Conservation (phyloP, 2,113 vertebrate species). For the Cacatua alba region DNA sequence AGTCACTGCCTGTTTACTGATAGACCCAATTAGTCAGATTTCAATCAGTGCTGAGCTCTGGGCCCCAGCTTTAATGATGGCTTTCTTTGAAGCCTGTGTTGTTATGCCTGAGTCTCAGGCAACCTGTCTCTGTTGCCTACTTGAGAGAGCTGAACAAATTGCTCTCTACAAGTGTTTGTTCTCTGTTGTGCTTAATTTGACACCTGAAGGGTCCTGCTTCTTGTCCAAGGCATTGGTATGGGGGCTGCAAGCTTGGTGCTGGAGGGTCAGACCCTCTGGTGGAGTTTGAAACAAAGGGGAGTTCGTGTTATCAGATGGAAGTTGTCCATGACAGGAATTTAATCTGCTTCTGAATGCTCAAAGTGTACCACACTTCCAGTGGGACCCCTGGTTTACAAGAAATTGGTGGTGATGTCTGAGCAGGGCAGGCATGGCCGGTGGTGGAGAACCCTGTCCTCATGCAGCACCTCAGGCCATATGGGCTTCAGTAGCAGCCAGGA, state of each 20-base stretch:
- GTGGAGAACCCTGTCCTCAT: neutral
- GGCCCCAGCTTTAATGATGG: neutral
- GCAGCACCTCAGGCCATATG: accelerated
- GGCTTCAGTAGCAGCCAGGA: neutral
- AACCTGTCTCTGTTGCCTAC: neutral
- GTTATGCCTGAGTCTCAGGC: neutral
- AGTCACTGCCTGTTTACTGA: neutral
- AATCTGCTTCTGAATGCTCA: accelerated
- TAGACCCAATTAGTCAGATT: neutral
- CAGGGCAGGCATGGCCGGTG: accelerated
- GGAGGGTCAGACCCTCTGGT: neutral
- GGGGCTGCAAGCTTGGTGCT: accelerated
- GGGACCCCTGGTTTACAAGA: no score
- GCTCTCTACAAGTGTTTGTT: neutral
- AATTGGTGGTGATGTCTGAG: neutral
- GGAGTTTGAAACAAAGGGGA: accelerated
- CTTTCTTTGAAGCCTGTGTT: neutral
- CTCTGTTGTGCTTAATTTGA: neutral
- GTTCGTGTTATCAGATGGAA: accelerated
- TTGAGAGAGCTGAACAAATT: neutral
- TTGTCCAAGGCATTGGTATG: accelerated
- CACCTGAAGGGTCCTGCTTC: neutral
- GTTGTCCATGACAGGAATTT: accelerated
- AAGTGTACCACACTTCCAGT: accelerated
- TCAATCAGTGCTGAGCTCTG: neutral